Base-by-base conservation (phyloP, 2,113 vertebrate genomes). In the Conger conger region DNA sequence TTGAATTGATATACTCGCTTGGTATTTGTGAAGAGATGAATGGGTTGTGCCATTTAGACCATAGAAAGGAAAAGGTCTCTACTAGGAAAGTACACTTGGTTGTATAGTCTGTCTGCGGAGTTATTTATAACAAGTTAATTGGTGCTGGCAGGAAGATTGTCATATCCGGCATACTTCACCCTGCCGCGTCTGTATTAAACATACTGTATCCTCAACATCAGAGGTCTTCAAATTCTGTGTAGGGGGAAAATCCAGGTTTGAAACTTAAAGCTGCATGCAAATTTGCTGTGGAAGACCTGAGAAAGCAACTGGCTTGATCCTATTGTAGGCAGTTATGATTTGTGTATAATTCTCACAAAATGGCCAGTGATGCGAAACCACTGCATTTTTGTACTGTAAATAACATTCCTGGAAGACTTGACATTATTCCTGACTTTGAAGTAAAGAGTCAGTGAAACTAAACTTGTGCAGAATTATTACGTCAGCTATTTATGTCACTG, bases 341-440 rank as follows among this genome's bases (percentile, higher is more conserved):
- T 80, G 27, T 68, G 53, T 45, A 17, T 13, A 0, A 57, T 63
- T 76, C 27, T 3, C 50, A 42, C 68, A 50, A 16, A 23, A 0
- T 54, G 76, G 42, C 1, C 85, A 68, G 85, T 57, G 82, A 40
- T 90, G 88, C 85, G 88, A 87, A 76, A 78, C 30, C 30, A 57
- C 30, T 87, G 89, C 89, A 80, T 36, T 40, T 88, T 76, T n/a
- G 27, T 86, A 42, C 20, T 45, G 76, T 76, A 80, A 85, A 92
- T 93, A 90, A 91, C 90, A 90, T 93, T 95, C 92, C 94, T 95
- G 94, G 37, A 86, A 93, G 90, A 95, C 94, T 94, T 94, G 92
- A 93, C 83, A 53, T 86, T 73, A 77, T 63, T 84, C 80, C 78
- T 23, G 18, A 76, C 57, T 83, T 37, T 45, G 50, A 77, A 54